Percentiles rank a stretch among this genome's conserved stretches.
Evolutionary conservation across 2,888 invertebrate species (phyloP).

Genomic region (Sphaeridia pumilis): DNA sequence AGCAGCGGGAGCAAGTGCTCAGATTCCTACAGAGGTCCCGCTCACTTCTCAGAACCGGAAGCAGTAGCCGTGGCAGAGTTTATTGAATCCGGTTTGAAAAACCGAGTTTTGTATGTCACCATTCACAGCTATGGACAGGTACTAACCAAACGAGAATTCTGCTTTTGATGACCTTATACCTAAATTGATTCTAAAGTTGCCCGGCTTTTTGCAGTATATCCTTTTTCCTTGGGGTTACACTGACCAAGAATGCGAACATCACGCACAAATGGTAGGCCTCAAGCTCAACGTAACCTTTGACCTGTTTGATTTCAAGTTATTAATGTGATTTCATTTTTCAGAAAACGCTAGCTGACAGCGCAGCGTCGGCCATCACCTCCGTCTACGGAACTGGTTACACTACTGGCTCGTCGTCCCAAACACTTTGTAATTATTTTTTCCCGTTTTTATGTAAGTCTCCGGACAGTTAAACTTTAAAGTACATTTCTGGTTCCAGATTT

Average conservation of each 20-base stretch:
- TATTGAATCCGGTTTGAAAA: neutral
- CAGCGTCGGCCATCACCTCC: slow-evolving; percentile 49
- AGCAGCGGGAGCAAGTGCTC: slow-evolving; percentile 8
- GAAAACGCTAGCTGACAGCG: slow-evolving; percentile 50
- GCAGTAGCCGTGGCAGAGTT: slow-evolving; percentile 51
- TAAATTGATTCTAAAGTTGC: too few species aligned
- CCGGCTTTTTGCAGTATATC: slow-evolving; percentile 2
- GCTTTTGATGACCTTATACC: too few species aligned
- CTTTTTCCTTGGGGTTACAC: slow-evolving; percentile 15
- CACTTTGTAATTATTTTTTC: slow-evolving; percentile 11
- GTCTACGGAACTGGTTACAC: slow-evolving; percentile 53
- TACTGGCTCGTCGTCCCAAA: slow-evolving; percentile 41
- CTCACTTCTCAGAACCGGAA: slow-evolving; percentile 66
- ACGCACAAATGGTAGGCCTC: slow-evolving; percentile 2
- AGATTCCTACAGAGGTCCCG: slow-evolving; percentile 50
- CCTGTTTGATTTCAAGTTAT: neutral
- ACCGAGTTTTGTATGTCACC: slow-evolving; percentile 5
- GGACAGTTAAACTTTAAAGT: too few species aligned
- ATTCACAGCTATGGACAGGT: slow-evolving; percentile 14
- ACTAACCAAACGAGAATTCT: too few species aligned
- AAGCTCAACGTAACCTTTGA: too few species aligned
- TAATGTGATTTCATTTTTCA: slow-evolving; percentile 12
- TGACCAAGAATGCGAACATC: neutral
- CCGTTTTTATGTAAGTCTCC: too few species aligned
- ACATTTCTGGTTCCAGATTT: too few species aligned